Evolutionary conservation across 1,140 invertebrate species (phyloP).

Genomic region (Araneus ventricosus): DNA sequence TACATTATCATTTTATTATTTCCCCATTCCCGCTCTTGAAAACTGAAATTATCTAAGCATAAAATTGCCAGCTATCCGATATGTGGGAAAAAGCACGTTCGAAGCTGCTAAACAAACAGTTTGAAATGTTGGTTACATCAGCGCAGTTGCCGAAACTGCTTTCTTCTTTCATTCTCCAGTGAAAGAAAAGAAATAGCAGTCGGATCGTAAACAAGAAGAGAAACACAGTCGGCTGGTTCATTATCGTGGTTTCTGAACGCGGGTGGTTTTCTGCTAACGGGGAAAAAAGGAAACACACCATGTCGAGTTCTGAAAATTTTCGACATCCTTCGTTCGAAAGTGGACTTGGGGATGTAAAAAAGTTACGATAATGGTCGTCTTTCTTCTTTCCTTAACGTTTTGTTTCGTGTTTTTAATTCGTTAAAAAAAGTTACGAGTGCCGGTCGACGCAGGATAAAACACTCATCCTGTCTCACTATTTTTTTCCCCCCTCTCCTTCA

Average conservation of each 20-base stretch:
- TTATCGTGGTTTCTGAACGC: background rate
- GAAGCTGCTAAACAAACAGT: background rate
- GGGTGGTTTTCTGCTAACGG: background rate
- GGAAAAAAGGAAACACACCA: background rate
- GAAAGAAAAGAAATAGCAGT: background rate
- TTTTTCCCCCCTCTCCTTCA: background rate
- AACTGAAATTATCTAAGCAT: too few relatives aligned
- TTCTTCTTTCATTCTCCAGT: too few relatives aligned
- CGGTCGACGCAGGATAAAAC: background rate
- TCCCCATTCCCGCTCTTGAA: background rate
- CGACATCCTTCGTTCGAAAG: background rate
- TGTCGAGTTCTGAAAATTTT: background rate
- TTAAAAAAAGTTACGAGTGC: background rate
- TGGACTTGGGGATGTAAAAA: background rate
- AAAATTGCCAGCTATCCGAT: background rate
- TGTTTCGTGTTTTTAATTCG: conserved; percentile 31
- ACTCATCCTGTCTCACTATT: background rate
- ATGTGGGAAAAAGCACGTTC: background rate
- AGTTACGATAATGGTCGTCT: background rate
- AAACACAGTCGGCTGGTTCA: background rate
- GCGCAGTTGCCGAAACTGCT: background rate
- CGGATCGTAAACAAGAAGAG: background rate
- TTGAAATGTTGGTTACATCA: background rate
- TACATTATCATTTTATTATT: background rate
- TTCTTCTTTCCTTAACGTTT: background rate